Evolutionary conservation across 1,140 invertebrate species (phyloP), one percentile per base, ranked within the genome.

Genomic region (Mycetomoellerius zeteki): DNA sequence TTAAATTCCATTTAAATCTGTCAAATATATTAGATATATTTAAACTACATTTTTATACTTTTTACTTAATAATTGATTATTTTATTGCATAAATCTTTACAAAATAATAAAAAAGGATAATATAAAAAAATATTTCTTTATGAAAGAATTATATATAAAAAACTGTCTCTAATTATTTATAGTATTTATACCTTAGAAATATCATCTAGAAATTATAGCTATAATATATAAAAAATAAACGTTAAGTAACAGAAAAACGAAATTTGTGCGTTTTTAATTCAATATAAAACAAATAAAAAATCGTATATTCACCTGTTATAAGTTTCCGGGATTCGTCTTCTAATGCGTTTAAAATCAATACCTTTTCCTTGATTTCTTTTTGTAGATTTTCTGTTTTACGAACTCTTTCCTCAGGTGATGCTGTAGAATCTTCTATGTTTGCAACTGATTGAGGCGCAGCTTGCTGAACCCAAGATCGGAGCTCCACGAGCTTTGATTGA

Each of bases 281-380:
- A 64, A 5, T 43, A 43, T 85, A 50, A 84, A 3, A 37, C 27
- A 71, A 88, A n/a, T 1, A 85, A 30, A 67, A 69, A 85, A 80
- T 82, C 30, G 27, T 65, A 50, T 54, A 62, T 91, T 93, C 89
- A 95, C 94, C 93, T 94, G 94, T 94, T 0, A 98, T 96, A 82
- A 99, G 95, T 88, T 97, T 96, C 62, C 96, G 95, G 14, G 97
- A 98, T 95, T 99, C 98, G 80, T 97, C 97, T 86, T 98, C 97
- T 30, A 99, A 94, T 64, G 96, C 95, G 89, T 97, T 96, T 65
- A 99, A 95, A 19, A 97, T 96, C 65, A 96, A 96, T 65, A 97
- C 96, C 93, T 98, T 98, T 85, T 98, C 97, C 14, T 96, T 92
- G 56, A 98, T 96, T 84, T 98, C 95, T 76, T 96, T 96, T 92